Evolutionary conservation across 2,888 invertebrate genomes (phyloP).

Genomic region (Schizaphis graminum): DNA sequence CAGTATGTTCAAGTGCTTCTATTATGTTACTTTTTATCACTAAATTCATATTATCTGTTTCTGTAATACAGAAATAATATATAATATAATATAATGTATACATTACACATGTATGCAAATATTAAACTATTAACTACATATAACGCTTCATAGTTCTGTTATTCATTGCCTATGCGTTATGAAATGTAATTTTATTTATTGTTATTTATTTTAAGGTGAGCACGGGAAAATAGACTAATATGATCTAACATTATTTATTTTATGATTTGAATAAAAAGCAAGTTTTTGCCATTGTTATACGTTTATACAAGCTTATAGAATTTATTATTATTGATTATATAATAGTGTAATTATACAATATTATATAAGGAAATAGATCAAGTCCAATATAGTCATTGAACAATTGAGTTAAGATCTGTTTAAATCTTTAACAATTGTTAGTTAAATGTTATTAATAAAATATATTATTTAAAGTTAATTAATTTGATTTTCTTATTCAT

Average conservation of each 20-base stretch:
- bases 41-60: background rate
- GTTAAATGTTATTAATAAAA: background rate
- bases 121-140: constrained; percentile 1
- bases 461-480: background rate
- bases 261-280: background rate
- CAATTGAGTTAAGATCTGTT: background rate
- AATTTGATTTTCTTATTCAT: background rate
- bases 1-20: background rate
- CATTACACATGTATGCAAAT: background rate
- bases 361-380: background rate
- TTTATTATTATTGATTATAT: background rate
- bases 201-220: background rate
- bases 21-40: background rate
- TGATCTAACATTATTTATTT: background rate
- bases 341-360: background rate
- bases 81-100: background rate
- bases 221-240: background rate
- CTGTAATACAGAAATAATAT: no score
- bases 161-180: background rate
- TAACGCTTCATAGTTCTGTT: background rate
- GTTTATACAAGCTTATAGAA: background rate
- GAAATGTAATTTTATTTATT: background rate
- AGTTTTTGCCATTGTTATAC: background rate
- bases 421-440: background rate
- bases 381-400: background rate